A percentile compares a stretch with the other conserved stretches of the same genome.
Evolutionary conservation across 2,888 invertebrate genomes (phyloP).

Genomic region (Phyllotreta cruciferae): DNA sequence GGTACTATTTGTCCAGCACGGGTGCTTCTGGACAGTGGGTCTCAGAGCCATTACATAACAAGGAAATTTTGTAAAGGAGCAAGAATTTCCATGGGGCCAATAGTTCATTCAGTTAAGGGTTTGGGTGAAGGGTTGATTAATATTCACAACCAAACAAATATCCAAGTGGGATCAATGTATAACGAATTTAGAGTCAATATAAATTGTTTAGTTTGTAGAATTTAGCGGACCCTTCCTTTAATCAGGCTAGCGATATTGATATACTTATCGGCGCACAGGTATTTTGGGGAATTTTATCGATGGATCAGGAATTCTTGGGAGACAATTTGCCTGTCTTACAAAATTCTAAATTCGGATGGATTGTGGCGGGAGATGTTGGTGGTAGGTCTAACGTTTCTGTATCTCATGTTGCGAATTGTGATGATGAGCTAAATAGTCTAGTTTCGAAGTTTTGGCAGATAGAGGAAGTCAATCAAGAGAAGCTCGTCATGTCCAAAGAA

Average conservation of each 20-base stretch:
- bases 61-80: too few relatives aligned
- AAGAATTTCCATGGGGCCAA: too few relatives aligned
- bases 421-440: slow-evolving; percentile 16
- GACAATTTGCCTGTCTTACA: slow-evolving; percentile 18
- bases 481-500: slow-evolving; percentile 7
- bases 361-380: slow-evolving; percentile 20
- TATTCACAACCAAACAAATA: too few relatives aligned
- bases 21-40: too few relatives aligned
- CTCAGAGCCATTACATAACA: too few relatives aligned
- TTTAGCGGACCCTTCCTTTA: slow-evolving; percentile 32
- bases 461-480: slow-evolving; percentile 7
- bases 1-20: too few relatives aligned
- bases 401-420: background rate
- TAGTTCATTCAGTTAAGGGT: too few relatives aligned
- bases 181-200: too few relatives aligned
- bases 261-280: slow-evolving; percentile 25
- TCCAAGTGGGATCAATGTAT: too few relatives aligned
- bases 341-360: slow-evolving; percentile 26
- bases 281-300: slow-evolving; percentile 28
- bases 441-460: slow-evolving; percentile 20
- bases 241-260: slow-evolving; percentile 22
- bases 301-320: slow-evolving; percentile 19
- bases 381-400: background rate
- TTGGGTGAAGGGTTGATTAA: too few relatives aligned
- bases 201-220: background rate